Evolutionary conservation across 1,140 invertebrate genomes (phyloP).

Genomic region (Bombus sylvicola): DNA sequence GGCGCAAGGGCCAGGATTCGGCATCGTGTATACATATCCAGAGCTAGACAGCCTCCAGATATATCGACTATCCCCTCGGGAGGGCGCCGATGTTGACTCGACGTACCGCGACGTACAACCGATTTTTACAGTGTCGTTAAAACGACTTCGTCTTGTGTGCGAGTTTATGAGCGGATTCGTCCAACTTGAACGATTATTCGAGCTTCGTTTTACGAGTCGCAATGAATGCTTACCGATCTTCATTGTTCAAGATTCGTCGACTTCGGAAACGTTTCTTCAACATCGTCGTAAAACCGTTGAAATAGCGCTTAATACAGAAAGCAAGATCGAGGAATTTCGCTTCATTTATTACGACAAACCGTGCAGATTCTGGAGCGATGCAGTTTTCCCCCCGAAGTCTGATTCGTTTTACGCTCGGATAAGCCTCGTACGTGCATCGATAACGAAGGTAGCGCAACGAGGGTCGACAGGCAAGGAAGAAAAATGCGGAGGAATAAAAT

Average conservation of each 20-base stretch:
- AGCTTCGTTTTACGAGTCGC: background rate
- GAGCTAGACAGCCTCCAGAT: conserved; percentile 61
- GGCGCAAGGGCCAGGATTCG: conserved; percentile 61
- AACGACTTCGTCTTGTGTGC: background rate
- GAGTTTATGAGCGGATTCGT: background rate
- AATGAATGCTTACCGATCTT: background rate
- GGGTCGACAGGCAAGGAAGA: background rate
- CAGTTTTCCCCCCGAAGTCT: background rate
- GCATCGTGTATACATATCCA: conserved; percentile 52
- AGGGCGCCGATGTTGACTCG: background rate
- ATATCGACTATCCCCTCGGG: conserved; percentile 67
- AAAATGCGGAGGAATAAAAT: conserved; percentile 43
- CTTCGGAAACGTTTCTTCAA: background rate
- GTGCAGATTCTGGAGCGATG: background rate
- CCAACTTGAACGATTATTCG: background rate
- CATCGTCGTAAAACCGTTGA: background rate
- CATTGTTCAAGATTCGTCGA: no score
- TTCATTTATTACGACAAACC: background rate
- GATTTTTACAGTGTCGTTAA: conserved; percentile 15
- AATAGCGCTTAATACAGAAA: background rate
- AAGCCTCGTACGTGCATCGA: background rate
- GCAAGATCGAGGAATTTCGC: background rate
- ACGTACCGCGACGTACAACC: background rate
- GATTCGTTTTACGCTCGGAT: background rate
- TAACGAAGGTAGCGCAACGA: conserved; percentile 2